phyloP scores from a whole-genome alignment of 2,113 vertebrate species.

The Cinclus mexicanus region DNA sequence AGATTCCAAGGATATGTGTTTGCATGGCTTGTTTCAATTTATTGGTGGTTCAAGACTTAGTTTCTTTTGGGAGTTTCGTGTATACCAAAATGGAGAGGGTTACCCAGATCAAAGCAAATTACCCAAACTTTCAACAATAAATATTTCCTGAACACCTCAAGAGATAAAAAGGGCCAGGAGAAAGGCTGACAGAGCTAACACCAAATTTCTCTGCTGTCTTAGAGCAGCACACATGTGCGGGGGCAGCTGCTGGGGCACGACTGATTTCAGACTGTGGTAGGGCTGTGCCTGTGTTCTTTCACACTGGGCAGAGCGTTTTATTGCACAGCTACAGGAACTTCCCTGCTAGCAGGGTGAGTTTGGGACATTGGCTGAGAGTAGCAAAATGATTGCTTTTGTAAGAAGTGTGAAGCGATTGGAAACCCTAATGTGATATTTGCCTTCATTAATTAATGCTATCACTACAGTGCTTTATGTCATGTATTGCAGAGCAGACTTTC shows the following conservation, averaged over 20 bases:
- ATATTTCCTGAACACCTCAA: not conserved
- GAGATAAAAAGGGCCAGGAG: not conserved
- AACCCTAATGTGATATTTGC: not conserved
- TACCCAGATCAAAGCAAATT: not conserved
- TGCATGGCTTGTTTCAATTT: not conserved
- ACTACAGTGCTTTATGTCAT: not conserved
- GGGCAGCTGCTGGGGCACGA: not conserved
- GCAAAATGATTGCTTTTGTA: not conserved
- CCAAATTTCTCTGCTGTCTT: accelerated
- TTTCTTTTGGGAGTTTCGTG: not conserved
- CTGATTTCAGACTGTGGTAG: not conserved
- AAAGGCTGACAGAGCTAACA: not conserved
- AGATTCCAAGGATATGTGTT: not conserved
- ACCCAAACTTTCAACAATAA: not conserved
- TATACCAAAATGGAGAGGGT: not conserved
- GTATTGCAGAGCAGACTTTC: not conserved
- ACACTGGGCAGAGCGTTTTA: not conserved
- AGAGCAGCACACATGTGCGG: accelerated
- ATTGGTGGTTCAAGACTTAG: not conserved
- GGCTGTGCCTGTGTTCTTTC: not conserved
- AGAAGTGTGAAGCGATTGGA: not conserved
- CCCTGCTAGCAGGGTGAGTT: not conserved
- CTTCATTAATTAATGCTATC: not conserved
- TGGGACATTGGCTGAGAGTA: not conserved
- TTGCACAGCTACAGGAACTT: no score